These are phyloP conservation scores for Laticauda colubrina DNA, from an alignment of 2,113 vertebrate species.

Conservation along the genomic window DNA sequence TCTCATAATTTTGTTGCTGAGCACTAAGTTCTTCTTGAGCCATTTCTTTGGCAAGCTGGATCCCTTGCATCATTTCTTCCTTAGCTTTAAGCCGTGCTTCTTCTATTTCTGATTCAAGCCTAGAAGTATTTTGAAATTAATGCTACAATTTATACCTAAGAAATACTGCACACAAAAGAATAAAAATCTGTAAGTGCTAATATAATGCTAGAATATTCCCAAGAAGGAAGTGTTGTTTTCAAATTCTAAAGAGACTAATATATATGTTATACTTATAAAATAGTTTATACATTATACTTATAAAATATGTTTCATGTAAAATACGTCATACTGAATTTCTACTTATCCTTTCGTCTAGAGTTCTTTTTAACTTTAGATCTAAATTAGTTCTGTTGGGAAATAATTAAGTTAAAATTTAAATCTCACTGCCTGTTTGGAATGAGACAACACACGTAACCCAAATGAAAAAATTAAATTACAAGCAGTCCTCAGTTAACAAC, in stretches of 20 bases:
- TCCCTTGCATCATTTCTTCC: slow-evolving; percentile 93
- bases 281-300: too few species aligned
- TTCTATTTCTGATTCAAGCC: slow-evolving; percentile 90
- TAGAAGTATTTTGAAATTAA: slow-evolving; percentile 44
- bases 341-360: neutral
- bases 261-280: too few species aligned
- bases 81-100: slow-evolving; percentile 88
- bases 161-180: neutral
- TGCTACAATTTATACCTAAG: neutral
- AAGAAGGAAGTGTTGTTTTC: neutral
- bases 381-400: neutral
- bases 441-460: neutral
- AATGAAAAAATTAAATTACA: neutral
- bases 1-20: slow-evolving; percentile 85
- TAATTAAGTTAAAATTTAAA: neutral
- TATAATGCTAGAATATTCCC: neutral
- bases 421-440: neutral
- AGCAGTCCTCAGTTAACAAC: neutral
- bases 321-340: neutral
- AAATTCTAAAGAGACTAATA: neutral
- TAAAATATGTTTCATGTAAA: neutral
- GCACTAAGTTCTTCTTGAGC: slow-evolving; percentile 84
- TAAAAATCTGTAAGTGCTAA: neutral
- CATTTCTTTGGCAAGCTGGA: slow-evolving; percentile 91
- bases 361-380: neutral